phyloP scores from a whole-genome alignment of 2,113 vertebrate species.

The Acanthochromis polyacanthus region DNA sequence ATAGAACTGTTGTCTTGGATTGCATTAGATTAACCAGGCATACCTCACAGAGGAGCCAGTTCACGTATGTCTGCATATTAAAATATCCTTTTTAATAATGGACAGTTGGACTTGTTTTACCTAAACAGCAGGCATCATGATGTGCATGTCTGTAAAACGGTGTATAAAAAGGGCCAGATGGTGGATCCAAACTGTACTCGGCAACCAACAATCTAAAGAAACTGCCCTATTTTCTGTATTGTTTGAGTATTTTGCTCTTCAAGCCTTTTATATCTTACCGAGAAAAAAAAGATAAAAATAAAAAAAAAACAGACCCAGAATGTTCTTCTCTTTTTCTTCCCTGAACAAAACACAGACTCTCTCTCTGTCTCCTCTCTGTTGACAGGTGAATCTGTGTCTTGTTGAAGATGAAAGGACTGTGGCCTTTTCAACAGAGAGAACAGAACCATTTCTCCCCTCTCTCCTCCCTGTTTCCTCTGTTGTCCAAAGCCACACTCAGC shows the following conservation, averaged over 20 bases:
- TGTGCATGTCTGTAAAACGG: background rate
- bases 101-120: background rate
- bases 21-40: no score
- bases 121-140: background rate
- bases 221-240: constrained; percentile 5
- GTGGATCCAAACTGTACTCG: constrained; percentile 8
- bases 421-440: constrained; percentile 54
- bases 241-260: constrained; percentile 35
- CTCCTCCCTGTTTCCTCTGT: constrained; percentile 24
- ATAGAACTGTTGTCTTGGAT: no score
- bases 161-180: constrained; percentile 24
- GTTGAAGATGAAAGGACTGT: constrained; percentile 71
- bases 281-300: constrained; percentile 8
- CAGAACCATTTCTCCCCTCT: constrained; percentile 30
- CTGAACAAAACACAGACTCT: constrained; percentile 46
- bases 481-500: constrained; percentile 25
- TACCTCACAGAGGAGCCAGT: no score
- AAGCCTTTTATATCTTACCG: constrained; percentile 36
- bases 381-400: constrained; percentile 67
- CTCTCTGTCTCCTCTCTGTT: constrained; percentile 46
- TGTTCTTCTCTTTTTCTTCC: constrained; percentile 41
- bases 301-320: background rate
- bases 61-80: no score
- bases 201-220: constrained; percentile 23
- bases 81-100: background rate